phyloP scores from a whole-genome alignment of 2,797 vertebrate species.

The Gallirallus australis region DNA sequence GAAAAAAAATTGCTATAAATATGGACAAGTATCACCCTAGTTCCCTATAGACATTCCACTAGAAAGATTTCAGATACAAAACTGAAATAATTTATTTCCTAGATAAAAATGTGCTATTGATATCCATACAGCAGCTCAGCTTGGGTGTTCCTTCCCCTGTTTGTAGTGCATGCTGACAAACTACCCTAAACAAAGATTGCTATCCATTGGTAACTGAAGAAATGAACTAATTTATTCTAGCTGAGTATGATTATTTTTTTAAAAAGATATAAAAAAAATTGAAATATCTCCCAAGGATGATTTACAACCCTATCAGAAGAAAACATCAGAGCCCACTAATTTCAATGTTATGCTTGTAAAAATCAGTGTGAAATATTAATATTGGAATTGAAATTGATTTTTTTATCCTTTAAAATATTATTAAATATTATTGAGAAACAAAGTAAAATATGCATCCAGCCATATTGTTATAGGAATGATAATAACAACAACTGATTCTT shows the following conservation, averaged over 20 bases:
- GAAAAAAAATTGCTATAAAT: background rate
- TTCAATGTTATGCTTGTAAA: background rate
- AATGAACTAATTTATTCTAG: slow-evolving; percentile 15
- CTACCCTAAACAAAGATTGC: background rate
- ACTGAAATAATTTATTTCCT: background rate
- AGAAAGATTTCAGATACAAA: background rate
- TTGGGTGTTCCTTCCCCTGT: background rate
- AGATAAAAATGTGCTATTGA: background rate
- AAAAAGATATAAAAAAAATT: background rate
- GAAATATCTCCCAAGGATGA: background rate
- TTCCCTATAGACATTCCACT: background rate
- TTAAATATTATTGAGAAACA: background rate
- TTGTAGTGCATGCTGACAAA: background rate
- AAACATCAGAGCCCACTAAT: background rate
- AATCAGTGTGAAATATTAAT: background rate
- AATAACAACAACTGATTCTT: background rate
- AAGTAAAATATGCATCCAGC: background rate
- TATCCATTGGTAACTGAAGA: slow-evolving; percentile 5
- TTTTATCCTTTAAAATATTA: background rate
- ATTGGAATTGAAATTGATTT: background rate
- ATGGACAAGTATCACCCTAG: background rate
- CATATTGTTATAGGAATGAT: background rate
- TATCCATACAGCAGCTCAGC: background rate
- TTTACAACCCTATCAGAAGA: slow-evolving; percentile 28
- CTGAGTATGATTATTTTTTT: slow-evolving; percentile 15